These are phyloP conservation scores for Uloborus plumipes DNA, from an alignment of 2,888 invertebrate genomes.

Conservation along the genomic window DNA sequence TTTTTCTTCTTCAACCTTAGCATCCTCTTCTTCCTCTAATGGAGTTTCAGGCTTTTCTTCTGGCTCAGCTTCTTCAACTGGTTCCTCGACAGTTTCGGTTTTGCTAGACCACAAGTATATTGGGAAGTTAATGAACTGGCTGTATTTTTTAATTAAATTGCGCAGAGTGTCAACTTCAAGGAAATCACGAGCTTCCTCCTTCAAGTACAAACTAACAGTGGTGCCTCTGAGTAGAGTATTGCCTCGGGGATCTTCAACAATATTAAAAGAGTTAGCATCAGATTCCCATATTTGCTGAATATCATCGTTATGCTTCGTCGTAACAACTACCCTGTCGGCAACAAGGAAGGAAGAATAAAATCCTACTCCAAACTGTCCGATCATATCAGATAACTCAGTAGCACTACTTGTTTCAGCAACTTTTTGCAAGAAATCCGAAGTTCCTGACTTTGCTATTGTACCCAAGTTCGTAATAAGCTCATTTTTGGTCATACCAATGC, in stretches of 20 bases:
- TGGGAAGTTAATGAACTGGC: conserved; percentile 99
- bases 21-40: conserved; percentile 74
- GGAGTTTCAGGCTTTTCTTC: conserved; percentile 71
- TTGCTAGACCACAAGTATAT: conserved; percentile 93
- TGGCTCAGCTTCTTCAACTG: conserved; percentile 75
- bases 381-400: conserved; percentile 94
- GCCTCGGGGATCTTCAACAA: conserved; percentile 94
- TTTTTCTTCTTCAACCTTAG: conserved; percentile 75
- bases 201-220: conserved; percentile 88
- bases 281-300: conserved; percentile 98
- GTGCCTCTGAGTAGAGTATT: conserved; percentile 91
- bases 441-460: conserved; percentile 98
- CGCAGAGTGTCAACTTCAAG: conserved; percentile 92
- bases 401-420: conserved; percentile 78
- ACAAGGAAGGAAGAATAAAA: conserved; percentile 99
- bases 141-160: conserved; percentile 94
- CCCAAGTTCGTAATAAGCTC: conserved; percentile 97
- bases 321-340: conserved; percentile 95
- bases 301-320: conserved; percentile 94
- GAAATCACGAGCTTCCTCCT: conserved; percentile 97
- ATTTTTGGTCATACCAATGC: conserved; percentile 95
- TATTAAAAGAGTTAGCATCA: conserved; percentile 89
- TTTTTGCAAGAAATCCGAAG: conserved; percentile 93
- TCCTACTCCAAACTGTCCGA: conserved; percentile 99
- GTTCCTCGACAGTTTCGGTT: conserved; percentile 83